Percentiles rank a stretch among this genome's conserved stretches.
Conservation (phyloP, 1,140 invertebrate species). For the Zaprionus lachaisei region DNA sequence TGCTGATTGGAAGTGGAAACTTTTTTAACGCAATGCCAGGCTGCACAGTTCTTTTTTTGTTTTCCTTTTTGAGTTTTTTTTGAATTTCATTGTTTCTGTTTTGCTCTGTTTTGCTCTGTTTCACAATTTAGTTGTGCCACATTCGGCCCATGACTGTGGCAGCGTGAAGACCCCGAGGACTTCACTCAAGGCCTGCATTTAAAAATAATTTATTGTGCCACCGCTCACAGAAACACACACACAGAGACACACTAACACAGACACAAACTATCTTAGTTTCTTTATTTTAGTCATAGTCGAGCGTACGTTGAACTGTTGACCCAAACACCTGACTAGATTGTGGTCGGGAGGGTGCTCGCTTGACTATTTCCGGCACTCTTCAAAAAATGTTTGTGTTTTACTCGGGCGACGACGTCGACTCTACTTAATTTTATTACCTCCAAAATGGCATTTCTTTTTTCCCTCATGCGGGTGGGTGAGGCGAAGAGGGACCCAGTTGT, state of each 20-base stretch:
- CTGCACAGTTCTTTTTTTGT: constrained; percentile 34
- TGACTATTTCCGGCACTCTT: constrained; percentile 32
- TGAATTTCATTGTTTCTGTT: constrained; percentile 41
- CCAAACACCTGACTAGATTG: constrained; percentile 47
- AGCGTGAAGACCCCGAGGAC: constrained; percentile 26
- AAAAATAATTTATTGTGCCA: constrained; percentile 46
- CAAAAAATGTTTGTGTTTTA: constrained; percentile 33
- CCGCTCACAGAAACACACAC: constrained; percentile 5
- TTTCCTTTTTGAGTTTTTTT: constrained; percentile 1
- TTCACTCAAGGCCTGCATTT: constrained; percentile 30
- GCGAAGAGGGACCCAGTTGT: constrained; percentile 6
- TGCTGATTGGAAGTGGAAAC: constrained; percentile 64
- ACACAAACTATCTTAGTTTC: constrained; percentile 7
- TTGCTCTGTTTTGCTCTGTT: constrained; percentile 50
- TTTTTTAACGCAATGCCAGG: constrained; percentile 18
- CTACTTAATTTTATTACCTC: constrained; percentile 39
- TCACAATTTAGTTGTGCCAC: constrained; percentile 58
- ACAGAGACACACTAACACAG: not conserved
- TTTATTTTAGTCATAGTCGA: constrained; percentile 32
- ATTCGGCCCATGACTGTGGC: constrained; percentile 60
- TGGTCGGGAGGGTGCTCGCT: not conserved
- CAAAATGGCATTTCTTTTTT: constrained; percentile 12
- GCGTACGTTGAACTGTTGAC: constrained; percentile 52
- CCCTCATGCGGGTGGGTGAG: not conserved
- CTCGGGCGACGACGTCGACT: constrained; percentile 2